Conservation (phyloP, 2,113 vertebrate species). For the Etia nguti region DNA sequence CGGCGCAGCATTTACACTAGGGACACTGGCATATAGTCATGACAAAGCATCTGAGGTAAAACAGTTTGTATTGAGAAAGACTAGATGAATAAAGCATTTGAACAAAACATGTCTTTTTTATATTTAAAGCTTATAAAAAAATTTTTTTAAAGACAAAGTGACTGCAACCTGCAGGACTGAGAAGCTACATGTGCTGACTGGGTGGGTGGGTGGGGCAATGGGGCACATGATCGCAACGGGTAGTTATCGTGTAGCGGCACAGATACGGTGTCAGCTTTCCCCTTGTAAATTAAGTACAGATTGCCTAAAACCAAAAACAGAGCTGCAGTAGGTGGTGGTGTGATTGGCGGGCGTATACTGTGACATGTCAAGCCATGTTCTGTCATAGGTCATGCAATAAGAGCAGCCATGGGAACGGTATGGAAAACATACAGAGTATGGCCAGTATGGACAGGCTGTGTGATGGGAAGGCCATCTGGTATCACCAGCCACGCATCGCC, state of each 20-base stretch:
- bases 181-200: background rate
- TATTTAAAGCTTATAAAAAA: background rate
- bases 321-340: background rate
- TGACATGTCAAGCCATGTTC: constrained; percentile 17
- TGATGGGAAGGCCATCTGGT: constrained; percentile 48
- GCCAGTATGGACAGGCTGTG: background rate
- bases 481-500: background rate
- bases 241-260: background rate
- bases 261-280: constrained; percentile 27
- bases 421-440: constrained; percentile 34
- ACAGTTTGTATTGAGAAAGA: background rate
- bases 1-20: fast-evolving
- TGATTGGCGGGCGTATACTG: background rate
- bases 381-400: constrained; percentile 31
- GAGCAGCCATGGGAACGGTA: constrained; percentile 16
- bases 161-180: background rate
- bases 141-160: fast-evolving
- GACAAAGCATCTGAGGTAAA: background rate
- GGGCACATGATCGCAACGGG: background rate
- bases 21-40: background rate
- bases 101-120: background rate
- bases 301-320: constrained; percentile 19
- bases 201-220: too few relatives aligned
- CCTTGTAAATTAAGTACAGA: constrained; percentile 8
- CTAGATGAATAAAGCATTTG: background rate